Percentiles rank a stretch among this genome's conserved stretches.
Evolutionary conservation across 2,888 invertebrate genomes (phyloP).

Genomic region (Ecliptopera silaceata): DNA sequence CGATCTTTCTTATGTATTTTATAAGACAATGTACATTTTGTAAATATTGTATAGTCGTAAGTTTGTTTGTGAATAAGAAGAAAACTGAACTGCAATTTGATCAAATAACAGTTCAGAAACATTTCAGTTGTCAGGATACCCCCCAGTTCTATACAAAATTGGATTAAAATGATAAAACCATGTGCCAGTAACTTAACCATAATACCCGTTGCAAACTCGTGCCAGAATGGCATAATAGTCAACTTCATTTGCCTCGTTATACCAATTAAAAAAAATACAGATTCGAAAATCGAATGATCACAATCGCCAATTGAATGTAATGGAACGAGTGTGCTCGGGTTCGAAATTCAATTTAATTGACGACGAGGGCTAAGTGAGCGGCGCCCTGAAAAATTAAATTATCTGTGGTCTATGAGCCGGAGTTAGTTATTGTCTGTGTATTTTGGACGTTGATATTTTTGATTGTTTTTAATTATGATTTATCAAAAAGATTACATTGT

Average conservation of each 20-base stretch:
- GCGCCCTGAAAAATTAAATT: constrained; percentile 38
- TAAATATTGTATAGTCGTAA: too few relatives aligned
- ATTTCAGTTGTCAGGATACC: too few relatives aligned
- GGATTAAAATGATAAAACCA: too few relatives aligned
- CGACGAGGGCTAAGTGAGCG: constrained; percentile 38
- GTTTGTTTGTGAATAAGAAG: too few relatives aligned
- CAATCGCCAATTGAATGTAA: constrained; percentile 43
- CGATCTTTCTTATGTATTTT: too few relatives aligned
- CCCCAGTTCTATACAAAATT: too few relatives aligned
- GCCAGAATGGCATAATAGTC: constrained; percentile 20
- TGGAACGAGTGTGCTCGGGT: constrained; percentile 41
- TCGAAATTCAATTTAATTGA: constrained; percentile 44
- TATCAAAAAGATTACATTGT: too few relatives aligned
- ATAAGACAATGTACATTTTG: too few relatives aligned
- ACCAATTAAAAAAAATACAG: constrained; percentile 34
- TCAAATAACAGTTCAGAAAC: too few relatives aligned
- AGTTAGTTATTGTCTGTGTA: constrained; percentile 28
- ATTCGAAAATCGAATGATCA: constrained; percentile 41
- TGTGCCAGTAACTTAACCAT: constrained; percentile 10
- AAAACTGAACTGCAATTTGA: too few relatives aligned
- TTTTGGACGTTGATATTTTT: background rate
- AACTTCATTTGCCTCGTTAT: constrained; percentile 34
- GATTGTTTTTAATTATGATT: too few relatives aligned
- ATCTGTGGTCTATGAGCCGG: constrained; percentile 21
- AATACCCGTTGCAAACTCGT: constrained; percentile 16